A percentile compares a stretch with the other conserved stretches of the same genome.
Conservation (phyloP, 2,113 vertebrate species). For the Anthoscopus minutus region DNA sequence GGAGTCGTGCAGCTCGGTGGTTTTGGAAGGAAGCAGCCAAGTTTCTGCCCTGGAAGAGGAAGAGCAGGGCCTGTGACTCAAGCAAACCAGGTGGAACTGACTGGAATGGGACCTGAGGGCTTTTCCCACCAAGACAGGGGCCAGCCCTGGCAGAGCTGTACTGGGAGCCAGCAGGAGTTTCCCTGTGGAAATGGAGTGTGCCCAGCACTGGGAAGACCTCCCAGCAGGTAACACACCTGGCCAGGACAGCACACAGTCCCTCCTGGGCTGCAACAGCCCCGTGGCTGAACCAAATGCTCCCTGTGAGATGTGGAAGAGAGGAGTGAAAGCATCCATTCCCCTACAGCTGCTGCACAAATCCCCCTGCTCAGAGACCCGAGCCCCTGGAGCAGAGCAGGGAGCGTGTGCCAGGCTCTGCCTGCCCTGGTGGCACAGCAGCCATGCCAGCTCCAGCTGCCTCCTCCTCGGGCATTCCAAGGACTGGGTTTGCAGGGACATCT, state of each 20-base stretch:
- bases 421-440: not conserved
- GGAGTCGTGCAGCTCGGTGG: not conserved
- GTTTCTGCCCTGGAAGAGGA: not conserved
- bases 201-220: not conserved
- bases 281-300: not conserved
- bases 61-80: not conserved
- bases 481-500: not conserved
- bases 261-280: not conserved
- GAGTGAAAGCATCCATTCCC: not conserved
- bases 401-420: not conserved
- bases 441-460: not conserved
- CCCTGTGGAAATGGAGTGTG: not conserved
- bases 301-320: not conserved
- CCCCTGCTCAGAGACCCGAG: not conserved
- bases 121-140: not conserved
- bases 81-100: not conserved
- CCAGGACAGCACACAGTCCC: not conserved
- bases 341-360: no score
- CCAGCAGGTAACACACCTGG: not conserved
- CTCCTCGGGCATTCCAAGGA: not conserved
- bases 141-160: not conserved
- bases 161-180: not conserved
- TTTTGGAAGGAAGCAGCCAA: not conserved
- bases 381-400: not conserved
- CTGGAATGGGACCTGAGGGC: not conserved